Evolutionary conservation across 2,888 invertebrate genomes (phyloP).

Genomic region (Hirtodrosophila trivittata): DNA sequence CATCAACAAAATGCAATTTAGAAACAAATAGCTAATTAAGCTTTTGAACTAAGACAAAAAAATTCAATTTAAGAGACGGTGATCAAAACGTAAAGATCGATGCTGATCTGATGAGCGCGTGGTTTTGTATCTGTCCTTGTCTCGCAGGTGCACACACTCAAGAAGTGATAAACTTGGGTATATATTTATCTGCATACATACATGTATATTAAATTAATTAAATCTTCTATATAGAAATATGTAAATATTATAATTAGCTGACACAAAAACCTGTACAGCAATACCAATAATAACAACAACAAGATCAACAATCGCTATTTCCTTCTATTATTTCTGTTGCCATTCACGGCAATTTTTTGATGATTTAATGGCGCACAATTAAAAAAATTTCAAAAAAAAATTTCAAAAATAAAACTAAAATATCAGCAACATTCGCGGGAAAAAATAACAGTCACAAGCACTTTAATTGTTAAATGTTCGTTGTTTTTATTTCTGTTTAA

Average conservation of each 20-base stretch:
- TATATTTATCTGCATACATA: too few relatives aligned
- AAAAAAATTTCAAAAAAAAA: conserved; percentile 28
- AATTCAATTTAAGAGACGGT: not conserved
- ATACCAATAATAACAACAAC: conserved; percentile 1
- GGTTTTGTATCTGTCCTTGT: conserved; percentile 4
- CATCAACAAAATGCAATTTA: conserved; percentile 6
- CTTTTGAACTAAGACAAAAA: conserved; percentile 1
- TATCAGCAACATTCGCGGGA: conserved; percentile 7
- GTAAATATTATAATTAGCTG: conserved; percentile 30
- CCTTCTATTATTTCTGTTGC: conserved; percentile 17
- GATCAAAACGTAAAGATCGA: conserved; percentile 29
- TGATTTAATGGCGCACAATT: conserved; percentile 62
- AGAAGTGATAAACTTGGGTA: not conserved
- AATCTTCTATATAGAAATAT: conserved; percentile 24
- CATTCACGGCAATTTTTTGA: conserved; percentile 43
- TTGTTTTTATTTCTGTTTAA: conserved; percentile 7
- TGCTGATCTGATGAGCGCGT: conserved; percentile 28
- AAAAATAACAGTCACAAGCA: conserved; percentile 17
- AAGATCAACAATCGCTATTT: conserved; percentile 18
- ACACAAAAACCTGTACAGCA: conserved; percentile 14
- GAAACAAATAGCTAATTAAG: conserved; percentile 8
- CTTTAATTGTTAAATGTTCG: conserved; percentile 10
- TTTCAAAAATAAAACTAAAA: conserved; percentile 10
- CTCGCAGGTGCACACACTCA: not conserved
- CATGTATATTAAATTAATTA: conserved; percentile 6